Conservation (phyloP, 92 coral and sea anemone species). For the Metridium senile region DNA sequence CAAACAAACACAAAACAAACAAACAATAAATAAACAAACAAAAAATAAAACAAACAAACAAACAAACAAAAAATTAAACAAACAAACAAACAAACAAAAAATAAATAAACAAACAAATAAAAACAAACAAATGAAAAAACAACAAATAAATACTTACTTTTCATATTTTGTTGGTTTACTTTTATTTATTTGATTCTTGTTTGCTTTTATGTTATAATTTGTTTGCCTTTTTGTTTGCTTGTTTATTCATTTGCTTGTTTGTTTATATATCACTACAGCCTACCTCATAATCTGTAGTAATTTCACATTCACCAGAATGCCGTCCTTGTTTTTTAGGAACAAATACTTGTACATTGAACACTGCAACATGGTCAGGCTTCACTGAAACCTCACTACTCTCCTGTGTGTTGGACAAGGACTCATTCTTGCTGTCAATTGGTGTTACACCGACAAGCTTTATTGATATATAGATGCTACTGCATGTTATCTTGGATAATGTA, state of each 20-base stretch:
- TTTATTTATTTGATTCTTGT: no score
- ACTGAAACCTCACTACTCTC: conserved; percentile 47
- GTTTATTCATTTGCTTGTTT: no score
- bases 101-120: no score
- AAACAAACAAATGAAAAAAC: not conserved
- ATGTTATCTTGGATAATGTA: conserved; percentile 63
- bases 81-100: no score
- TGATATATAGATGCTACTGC: conserved; percentile 66
- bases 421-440: conserved; percentile 59
- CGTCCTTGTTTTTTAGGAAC: conserved; percentile 85
- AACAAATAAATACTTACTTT: not conserved
- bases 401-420: not conserved
- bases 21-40: no score
- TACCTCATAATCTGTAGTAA: conserved; percentile 88
- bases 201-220: no score
- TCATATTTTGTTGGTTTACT: no score
- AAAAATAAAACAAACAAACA: no score
- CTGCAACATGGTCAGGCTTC: conserved; percentile 72
- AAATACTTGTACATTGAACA: conserved; percentile 68
- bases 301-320: conserved; percentile 76
- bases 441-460: conserved; percentile 59
- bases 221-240: no score
- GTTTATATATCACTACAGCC: not conserved
- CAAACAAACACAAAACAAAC: no score
- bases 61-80: no score